Conservation (phyloP, 2,888 invertebrate genomes). For the Drosophila helvetica region DNA sequence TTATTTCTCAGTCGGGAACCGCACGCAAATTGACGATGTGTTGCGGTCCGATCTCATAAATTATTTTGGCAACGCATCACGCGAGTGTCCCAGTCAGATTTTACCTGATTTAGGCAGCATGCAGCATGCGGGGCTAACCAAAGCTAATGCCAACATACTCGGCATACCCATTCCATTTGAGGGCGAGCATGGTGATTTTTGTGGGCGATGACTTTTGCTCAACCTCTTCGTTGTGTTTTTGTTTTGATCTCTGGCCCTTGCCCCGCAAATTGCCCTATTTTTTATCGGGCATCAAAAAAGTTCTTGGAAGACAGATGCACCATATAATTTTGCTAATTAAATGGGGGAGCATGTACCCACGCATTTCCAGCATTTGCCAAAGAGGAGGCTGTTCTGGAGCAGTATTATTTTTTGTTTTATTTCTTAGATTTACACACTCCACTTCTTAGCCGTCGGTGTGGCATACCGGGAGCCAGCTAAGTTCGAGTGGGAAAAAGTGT, state of each 20-base stretch:
- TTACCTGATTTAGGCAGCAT: conserved; percentile 62
- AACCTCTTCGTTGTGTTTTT: conserved; percentile 69
- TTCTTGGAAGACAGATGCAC: conserved; percentile 78
- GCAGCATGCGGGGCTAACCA: conserved; percentile 49
- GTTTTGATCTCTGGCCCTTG: conserved; percentile 72
- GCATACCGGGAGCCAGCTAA: neutral
- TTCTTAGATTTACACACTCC: conserved; percentile 36
- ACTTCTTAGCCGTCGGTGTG: conserved; percentile 9
- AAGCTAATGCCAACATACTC: conserved; percentile 67
- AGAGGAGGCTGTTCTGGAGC: conserved; percentile 20
- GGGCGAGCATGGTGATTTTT: conserved; percentile 68
- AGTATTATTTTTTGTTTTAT: conserved; percentile 24
- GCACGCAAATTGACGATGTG: conserved; percentile 74
- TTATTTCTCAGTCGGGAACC: conserved; percentile 42
- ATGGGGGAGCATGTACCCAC: conserved; percentile 80
- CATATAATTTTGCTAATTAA: conserved; percentile 82
- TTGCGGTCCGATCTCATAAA: conserved; percentile 80
- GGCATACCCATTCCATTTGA: conserved; percentile 66
- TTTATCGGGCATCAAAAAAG: conserved; percentile 61
- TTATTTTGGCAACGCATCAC: conserved; percentile 84
- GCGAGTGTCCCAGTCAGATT: conserved; percentile 71
- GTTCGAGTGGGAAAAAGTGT: neutral
- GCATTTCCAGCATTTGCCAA: conserved; percentile 37
- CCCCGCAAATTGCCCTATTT: conserved; percentile 66
- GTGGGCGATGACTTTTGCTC: conserved; percentile 81